These are phyloP conservation scores for Leptinotarsa defecta DNA, from an alignment of 1,140 invertebrate species.

Conservation along the genomic window DNA sequence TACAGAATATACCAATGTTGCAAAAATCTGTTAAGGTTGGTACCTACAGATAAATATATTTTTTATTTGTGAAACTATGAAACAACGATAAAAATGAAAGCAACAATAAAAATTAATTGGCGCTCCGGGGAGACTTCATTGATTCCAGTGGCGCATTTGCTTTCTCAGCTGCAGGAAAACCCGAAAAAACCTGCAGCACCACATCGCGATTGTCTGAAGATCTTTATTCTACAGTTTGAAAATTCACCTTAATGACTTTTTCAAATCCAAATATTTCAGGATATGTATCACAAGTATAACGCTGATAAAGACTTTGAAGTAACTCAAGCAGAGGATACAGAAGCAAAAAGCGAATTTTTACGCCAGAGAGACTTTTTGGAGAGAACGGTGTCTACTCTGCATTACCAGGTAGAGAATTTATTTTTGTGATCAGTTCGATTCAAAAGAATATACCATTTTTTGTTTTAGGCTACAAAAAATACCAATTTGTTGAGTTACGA, in stretches of 20 bases:
- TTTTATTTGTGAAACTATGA: too few relatives aligned
- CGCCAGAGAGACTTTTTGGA: constrained; percentile 81
- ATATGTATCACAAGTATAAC: constrained; percentile 77
- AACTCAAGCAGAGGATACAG: constrained; percentile 67
- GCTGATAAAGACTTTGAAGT: constrained; percentile 68
- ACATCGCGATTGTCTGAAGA: too few relatives aligned
- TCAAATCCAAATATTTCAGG: constrained; percentile 44
- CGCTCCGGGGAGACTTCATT: too few relatives aligned
- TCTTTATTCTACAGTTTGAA: background rate
- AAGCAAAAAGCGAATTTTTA: constrained; percentile 77
- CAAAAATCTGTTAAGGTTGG: constrained; percentile 76
- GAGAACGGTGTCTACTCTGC: constrained; percentile 68
- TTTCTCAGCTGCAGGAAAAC: too few relatives aligned
- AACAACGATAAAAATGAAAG: too few relatives aligned
- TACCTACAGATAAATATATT: background rate
- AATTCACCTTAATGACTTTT: background rate
- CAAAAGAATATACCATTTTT: background rate
- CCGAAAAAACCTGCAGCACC: too few relatives aligned
- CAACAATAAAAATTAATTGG: too few relatives aligned
- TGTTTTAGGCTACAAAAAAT: constrained; percentile 45
- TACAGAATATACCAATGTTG: constrained; percentile 76
- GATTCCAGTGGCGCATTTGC: too few relatives aligned
- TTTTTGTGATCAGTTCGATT: background rate
- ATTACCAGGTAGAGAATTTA: constrained; percentile 58
- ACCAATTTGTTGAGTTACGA: constrained; percentile 45